Conservation (phyloP, 2,888 invertebrate species). For the Ethmia dodecea region DNA sequence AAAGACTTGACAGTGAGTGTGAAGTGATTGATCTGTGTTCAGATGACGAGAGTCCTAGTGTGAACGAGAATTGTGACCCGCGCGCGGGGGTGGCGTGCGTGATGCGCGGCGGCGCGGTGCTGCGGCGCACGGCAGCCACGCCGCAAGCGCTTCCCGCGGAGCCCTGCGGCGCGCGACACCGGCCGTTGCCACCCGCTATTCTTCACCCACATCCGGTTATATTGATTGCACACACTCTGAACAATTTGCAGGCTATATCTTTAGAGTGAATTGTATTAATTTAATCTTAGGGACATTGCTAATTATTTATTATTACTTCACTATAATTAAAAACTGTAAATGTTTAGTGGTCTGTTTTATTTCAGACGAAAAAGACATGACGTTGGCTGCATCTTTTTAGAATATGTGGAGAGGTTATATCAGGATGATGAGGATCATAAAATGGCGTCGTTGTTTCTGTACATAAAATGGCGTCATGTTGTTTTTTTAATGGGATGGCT, state of each 20-base stretch:
- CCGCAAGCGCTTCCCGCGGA: constrained; percentile 57
- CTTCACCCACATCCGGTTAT: constrained; percentile 66
- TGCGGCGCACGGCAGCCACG: constrained; percentile 57
- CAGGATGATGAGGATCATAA: no score
- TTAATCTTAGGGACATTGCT: constrained; percentile 45
- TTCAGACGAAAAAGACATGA: constrained; percentile 9
- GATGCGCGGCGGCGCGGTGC: constrained; percentile 56
- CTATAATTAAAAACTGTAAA: constrained; percentile 53
- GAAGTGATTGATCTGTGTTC: constrained; percentile 83
- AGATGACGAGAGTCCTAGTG: constrained; percentile 76
- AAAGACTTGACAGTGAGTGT: constrained; percentile 52
- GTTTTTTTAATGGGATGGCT: no score
- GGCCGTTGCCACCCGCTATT: constrained; percentile 49
- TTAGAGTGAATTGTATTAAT: constrained; percentile 60
- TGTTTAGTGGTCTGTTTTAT: constrained; percentile 42
- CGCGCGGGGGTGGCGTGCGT: constrained; percentile 57
- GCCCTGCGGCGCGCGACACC: constrained; percentile 65
- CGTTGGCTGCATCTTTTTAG: not conserved
- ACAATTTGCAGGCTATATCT: constrained; percentile 69
- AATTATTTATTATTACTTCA: constrained; percentile 59
- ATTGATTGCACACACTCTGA: constrained; percentile 59
- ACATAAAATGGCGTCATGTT: no score
- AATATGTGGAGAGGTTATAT: no score
- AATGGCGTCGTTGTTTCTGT: no score
- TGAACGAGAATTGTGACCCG: constrained; percentile 66